phyloP scores from a whole-genome alignment of 2,113 vertebrate genomes.

The Heterotis niloticus region DNA sequence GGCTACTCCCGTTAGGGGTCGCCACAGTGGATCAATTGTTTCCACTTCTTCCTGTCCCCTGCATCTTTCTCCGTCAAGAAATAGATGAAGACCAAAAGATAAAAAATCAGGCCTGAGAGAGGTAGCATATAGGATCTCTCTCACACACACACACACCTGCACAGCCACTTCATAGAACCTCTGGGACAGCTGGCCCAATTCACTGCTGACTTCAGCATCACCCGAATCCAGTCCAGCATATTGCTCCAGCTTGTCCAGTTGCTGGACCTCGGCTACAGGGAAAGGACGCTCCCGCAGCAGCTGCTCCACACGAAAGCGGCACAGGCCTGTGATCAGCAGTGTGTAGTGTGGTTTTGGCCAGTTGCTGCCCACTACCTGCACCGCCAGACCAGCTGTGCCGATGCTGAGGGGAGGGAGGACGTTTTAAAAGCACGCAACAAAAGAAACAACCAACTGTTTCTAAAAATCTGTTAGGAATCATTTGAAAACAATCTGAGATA shows the following conservation, averaged over 20 bases:
- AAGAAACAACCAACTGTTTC: too few relatives aligned
- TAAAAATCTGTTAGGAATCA: too few relatives aligned
- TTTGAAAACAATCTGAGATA: too few relatives aligned
- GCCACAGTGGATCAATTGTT: too few relatives aligned
- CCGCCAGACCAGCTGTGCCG: slow-evolving; percentile 84
- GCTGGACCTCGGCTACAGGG: slow-evolving; percentile 82
- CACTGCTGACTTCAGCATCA: slow-evolving; percentile 63
- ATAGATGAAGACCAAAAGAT: neutral
- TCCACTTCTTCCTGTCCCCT: too few relatives aligned
- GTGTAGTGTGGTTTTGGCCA: slow-evolving; percentile 98
- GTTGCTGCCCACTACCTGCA: slow-evolving; percentile 96
- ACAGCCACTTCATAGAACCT: slow-evolving; percentile 88
- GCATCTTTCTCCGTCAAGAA: too few relatives aligned
- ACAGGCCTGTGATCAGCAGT: slow-evolving; percentile 85
- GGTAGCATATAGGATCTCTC: neutral
- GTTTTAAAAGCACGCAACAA: too few relatives aligned
- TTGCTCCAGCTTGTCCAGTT: slow-evolving; percentile 86
- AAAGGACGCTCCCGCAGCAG: slow-evolving; percentile 84
- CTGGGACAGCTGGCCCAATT: slow-evolving; percentile 79
- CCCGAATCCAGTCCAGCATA: slow-evolving; percentile 62
- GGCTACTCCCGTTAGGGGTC: too few relatives aligned
- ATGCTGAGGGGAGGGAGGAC: slow-evolving; percentile 61
- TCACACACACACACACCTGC: slow-evolving; percentile 73
- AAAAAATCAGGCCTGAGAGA: neutral
- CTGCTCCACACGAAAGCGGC: slow-evolving; percentile 80